Conservation (phyloP, 2,113 vertebrate genomes). For the Gymnarchus niloticus region DNA sequence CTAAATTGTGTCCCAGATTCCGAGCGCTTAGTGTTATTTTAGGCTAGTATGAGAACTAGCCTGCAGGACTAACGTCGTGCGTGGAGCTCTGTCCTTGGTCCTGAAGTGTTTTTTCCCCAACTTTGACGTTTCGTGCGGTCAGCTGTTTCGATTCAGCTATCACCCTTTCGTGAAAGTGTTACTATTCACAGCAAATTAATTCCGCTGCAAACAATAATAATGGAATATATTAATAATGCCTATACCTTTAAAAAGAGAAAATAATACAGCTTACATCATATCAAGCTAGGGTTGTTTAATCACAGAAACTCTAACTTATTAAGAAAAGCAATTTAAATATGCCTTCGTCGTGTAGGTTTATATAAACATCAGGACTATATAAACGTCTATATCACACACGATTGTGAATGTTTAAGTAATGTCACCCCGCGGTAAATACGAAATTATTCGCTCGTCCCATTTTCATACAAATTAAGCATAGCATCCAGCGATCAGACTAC, state of each 20-base stretch:
- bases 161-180: neutral
- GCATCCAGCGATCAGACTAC: neutral
- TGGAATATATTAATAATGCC: no score
- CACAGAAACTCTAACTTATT: neutral
- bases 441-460: no score
- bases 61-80: neutral
- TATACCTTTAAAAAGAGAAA: neutral
- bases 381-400: neutral
- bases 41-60: neutral
- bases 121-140: no score
- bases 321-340: neutral
- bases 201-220: neutral
- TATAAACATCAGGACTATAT: neutral
- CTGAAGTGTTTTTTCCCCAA: conserved; percentile 49
- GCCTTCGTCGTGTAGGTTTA: neutral
- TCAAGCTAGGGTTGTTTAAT: neutral
- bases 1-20: neutral
- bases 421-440: neutral
- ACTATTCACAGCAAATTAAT: neutral
- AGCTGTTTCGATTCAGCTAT: neutral
- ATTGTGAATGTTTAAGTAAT: neutral
- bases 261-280: neutral
- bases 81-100: conserved; percentile 61
- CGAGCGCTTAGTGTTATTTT: neutral
- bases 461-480: no score